Conservation (phyloP, 2,888 invertebrate genomes). For the Unio pictorum region DNA sequence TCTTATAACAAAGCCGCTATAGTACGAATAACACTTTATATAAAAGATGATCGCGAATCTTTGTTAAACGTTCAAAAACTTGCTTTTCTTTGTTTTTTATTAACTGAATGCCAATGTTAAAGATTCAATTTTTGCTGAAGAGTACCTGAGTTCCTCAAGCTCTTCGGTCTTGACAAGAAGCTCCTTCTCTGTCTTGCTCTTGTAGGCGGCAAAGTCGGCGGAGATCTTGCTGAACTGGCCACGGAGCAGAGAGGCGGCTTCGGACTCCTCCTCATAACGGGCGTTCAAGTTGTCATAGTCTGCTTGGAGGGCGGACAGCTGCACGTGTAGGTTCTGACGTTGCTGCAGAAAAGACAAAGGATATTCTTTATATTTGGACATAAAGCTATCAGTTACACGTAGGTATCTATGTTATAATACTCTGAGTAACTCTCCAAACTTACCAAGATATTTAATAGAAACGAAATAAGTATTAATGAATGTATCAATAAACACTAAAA, state of each 20-base stretch:
- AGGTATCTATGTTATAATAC: too few relatives aligned
- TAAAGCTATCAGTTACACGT: too few relatives aligned
- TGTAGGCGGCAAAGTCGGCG: slow-evolving; percentile 87
- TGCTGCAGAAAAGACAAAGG: slow-evolving; percentile 47
- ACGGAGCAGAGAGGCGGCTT: slow-evolving; percentile 96
- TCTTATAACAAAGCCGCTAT: too few relatives aligned
- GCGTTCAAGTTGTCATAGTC: slow-evolving; percentile 79
- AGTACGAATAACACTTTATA: too few relatives aligned
- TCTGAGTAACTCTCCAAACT: too few relatives aligned
- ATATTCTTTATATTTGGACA: neutral
- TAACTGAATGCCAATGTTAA: too few relatives aligned
- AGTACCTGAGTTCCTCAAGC: slow-evolving; percentile 78
- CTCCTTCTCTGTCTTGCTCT: slow-evolving; percentile 96
- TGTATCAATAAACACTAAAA: too few relatives aligned
- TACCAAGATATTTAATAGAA: too few relatives aligned
- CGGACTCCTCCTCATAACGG: slow-evolving; percentile 97
- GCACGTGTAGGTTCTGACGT: slow-evolving; percentile 66
- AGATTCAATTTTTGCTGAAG: neutral
- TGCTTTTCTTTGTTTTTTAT: too few relatives aligned
- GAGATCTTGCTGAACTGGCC: slow-evolving; percentile 95
- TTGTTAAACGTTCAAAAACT: too few relatives aligned
- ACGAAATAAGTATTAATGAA: too few relatives aligned
- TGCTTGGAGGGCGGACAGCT: slow-evolving; percentile 64
- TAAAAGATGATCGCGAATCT: too few relatives aligned
- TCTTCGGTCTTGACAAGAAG: slow-evolving; percentile 94